A percentile compares a stretch with the other conserved stretches of the same genome.
phyloP scores from a whole-genome alignment of 2,888 invertebrate species.

The Erannis defoliaria region DNA sequence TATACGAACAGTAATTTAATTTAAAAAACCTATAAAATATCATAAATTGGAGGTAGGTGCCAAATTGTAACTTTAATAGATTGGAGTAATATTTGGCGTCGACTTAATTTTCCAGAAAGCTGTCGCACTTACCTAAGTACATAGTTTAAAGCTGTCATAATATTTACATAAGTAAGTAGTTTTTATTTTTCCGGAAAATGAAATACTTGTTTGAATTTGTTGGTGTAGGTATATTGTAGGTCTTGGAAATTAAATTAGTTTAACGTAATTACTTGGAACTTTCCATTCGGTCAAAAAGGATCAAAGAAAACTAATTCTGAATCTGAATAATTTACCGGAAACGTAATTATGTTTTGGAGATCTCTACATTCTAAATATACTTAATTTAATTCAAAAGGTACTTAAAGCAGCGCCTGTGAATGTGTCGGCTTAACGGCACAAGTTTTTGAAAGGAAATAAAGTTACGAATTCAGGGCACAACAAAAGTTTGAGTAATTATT shows the following conservation, averaged over 20 bases:
- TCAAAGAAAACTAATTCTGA: slow-evolving; percentile 22
- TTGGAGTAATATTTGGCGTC: no score
- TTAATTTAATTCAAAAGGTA: slow-evolving; percentile 21
- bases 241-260: not conserved
- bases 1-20: no score
- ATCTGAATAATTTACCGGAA: slow-evolving; percentile 8
- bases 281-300: slow-evolving; percentile 8
- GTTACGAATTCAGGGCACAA: not conserved
- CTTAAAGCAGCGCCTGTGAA: slow-evolving; percentile 1
- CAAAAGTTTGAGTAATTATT: not conserved
- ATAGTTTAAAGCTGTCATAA: no score
- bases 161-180: no score
- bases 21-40: no score
- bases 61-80: no score
- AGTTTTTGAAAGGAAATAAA: not conserved
- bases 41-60: no score
- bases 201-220: not conserved
- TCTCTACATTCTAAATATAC: not conserved
- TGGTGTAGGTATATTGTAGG: not conserved
- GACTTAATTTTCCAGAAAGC: no score
- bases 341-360: slow-evolving; percentile 12
- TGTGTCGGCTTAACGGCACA: not conserved
- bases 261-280: not conserved
- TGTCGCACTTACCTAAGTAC: no score
- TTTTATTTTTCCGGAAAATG: not conserved